Evolutionary conservation across 2,113 vertebrate genomes (phyloP), one percentile per base, ranked within the genome.

Genomic region (Heteronetta atricapilla): DNA sequence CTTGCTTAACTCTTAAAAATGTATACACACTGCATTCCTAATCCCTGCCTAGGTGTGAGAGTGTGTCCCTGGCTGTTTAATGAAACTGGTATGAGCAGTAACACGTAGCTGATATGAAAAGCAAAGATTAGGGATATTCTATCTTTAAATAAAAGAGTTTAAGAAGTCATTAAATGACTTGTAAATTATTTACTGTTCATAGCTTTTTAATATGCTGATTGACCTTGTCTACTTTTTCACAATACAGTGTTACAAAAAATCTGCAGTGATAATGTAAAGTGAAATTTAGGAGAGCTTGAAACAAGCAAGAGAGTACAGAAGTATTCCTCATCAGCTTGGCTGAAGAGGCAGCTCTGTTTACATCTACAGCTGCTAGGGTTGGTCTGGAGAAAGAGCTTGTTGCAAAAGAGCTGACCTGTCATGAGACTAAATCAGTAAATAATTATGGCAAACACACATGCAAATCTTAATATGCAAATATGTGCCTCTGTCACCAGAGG

Each of bases 21-120:
- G 22, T 2, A 25, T 17, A 40, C 0, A 17, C 3, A 23, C 0
- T 26, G 13, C 12, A 16, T 56, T 86, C n/a, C 34, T 88, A 36
- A 58, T 40, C 67, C n/a, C 44, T 72, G 0, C 23, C 1, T 2
- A 52, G 38, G 22, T 23, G 11, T 78, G 46, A 48, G n/a, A 60
- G 36, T 25, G 13, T 92, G 29, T 86, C 46, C 52, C 5, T 25
- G 42, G n/a, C 73, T 78, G 21, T 62, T 89, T 46, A 81, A 29
- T 64, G 40, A 74, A 88, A 67, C 9, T 36, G 69, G 8, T 48
- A 8, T 50, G 28, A 87, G 28, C 28, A 74, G 26, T 56, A 56
- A n/a, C 18, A 7, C 63, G 5, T 40, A 52, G 52, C 8, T 80
- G 59, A 15, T 77, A 11, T 78, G 42, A 77, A 85, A 84, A 79